Base-by-base conservation (phyloP, 2,113 vertebrate genomes). In the Spermophilus dauricus region DNA sequence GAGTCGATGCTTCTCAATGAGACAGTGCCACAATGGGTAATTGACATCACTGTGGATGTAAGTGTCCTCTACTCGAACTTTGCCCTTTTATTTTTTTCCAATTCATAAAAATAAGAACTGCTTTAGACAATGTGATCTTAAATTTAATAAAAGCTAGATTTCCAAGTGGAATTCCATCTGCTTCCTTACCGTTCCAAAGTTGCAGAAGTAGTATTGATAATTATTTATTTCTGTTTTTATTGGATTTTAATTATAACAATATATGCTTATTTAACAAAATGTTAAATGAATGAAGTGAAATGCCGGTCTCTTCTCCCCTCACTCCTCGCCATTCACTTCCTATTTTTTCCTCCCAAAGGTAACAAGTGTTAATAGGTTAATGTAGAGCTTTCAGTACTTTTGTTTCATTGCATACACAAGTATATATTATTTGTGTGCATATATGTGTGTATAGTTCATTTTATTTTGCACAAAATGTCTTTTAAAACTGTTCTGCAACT, bases 1-100 rank as follows among this genome's bases (percentile, higher is more conserved):
- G 99, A 99, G 97, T 99, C 99, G 14, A 99, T 99, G 99, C 99
- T 99, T 91, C 99, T 99, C 34, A 99, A 99, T 76, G 99, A 99
- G 98, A 99, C 99, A 0, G 99, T 99, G 97, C 99, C 99, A 39
- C 99, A 99, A 97, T 99, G 99, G 99, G 99, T 99, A 7, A 99
- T 99, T 89, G 99, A 99, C 98, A 99, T 99, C 98, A 99, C 99
- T 97, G 99, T 99, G 98, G 99, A 99, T 98, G 99, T 99, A 98
- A 99, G 99, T 99, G 96, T 48, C 93, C 18, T 2, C n/a, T 81
- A 26, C 28, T 65, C 53, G 77, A 58, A 5, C n/a, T 76, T 70
- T 73, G 28, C 18, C 84, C 72, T 96, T 90, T 16, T 76, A n/a
- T 48, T 95, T 89, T 56, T 89, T 86, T 70, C 78, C 72, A 81